phyloP scores from a whole-genome alignment of 2,113 vertebrate species.

The Trematomus loennbergii region DNA sequence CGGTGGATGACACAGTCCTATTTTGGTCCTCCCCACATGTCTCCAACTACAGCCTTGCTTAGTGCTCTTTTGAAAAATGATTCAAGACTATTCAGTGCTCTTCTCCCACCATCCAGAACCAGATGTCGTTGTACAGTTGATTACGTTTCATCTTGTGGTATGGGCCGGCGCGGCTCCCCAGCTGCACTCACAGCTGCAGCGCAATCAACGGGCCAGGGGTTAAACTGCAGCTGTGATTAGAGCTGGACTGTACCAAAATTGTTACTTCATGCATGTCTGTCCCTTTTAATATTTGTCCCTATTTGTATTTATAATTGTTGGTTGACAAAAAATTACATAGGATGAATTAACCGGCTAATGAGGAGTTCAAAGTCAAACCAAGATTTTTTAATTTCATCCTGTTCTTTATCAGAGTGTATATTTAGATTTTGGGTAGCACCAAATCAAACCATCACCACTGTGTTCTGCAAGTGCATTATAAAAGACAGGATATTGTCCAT shows the following conservation, averaged over 20 bases:
- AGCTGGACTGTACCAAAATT: constrained; percentile 40
- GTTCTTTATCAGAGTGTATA: constrained; percentile 17
- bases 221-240: constrained; percentile 73
- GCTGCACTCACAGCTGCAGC: constrained; percentile 72
- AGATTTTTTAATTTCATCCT: background rate
- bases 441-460: background rate
- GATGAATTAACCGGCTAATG: background rate
- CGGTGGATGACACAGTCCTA: background rate
- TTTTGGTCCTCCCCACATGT: constrained; percentile 8
- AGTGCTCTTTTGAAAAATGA: constrained; percentile 39
- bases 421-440: background rate
- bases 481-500: background rate
- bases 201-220: constrained; percentile 70
- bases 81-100: constrained; percentile 34
- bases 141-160: constrained; percentile 66
- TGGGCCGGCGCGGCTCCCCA: constrained; percentile 49
- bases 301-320: constrained; percentile 15
- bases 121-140: constrained; percentile 68
- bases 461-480: too few relatives aligned
- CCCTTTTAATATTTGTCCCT: constrained; percentile 16
- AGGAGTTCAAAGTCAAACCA: background rate
- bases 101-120: constrained; percentile 50
- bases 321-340: constrained; percentile 18
- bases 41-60: background rate
- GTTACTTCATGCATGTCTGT: constrained; percentile 9